Percentiles rank a stretch among this genome's conserved stretches.
Conservation (phyloP, 2,888 invertebrate species). For the Coenonympha arcania region DNA sequence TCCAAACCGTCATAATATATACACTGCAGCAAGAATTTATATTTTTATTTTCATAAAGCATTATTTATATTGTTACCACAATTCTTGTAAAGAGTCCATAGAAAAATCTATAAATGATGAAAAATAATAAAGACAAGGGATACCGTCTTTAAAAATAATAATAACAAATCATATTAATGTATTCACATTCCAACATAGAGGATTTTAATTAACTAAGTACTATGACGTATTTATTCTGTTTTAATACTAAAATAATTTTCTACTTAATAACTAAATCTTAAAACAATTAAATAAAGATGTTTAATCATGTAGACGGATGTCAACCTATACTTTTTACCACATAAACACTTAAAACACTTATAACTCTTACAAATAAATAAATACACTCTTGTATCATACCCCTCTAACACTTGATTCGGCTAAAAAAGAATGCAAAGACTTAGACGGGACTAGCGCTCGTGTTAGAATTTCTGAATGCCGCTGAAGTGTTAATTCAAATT, state of each 20-base stretch:
- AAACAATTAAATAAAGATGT: slow-evolving; percentile 15
- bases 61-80: too few species aligned
- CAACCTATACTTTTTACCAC: slow-evolving; percentile 17
- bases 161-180: background rate
- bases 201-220: slow-evolving; percentile 23
- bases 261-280: slow-evolving; percentile 19
- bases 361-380: slow-evolving; percentile 26
- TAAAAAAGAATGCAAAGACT: slow-evolving; percentile 39
- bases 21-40: too few species aligned
- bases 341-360: slow-evolving; percentile 16
- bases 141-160: slow-evolving; percentile 2
- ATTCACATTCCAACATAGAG: background rate
- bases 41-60: too few species aligned
- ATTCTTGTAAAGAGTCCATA: background rate
- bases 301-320: slow-evolving; percentile 24
- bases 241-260: slow-evolving; percentile 19
- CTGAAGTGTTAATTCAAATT: slow-evolving; percentile 17
- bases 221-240: slow-evolving; percentile 14
- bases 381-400: slow-evolving; percentile 28
- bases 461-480: slow-evolving; percentile 32
- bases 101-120: background rate
- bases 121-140: background rate
- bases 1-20: too few species aligned
- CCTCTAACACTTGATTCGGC: slow-evolving; percentile 30
- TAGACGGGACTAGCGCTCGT: slow-evolving; percentile 50